Base-by-base conservation (phyloP, 2,888 invertebrate species). In the Hedychridium roseum region DNA sequence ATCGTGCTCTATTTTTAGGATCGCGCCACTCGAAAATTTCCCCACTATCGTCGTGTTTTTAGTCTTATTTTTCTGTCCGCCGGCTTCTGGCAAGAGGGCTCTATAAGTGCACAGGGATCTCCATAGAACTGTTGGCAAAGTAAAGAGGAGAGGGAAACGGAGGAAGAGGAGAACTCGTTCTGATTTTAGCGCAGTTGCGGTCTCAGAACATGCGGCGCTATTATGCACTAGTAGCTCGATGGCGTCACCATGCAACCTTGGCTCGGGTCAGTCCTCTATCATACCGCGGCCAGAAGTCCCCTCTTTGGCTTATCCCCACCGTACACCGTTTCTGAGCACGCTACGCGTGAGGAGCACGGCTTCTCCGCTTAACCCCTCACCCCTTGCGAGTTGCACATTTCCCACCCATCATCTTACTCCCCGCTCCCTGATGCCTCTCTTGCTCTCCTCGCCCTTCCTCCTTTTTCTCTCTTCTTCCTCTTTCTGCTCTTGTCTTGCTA, bases 231-330 rank as follows among this genome's bases (percentile, higher is more conserved):
- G 74, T 74, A 74, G 74, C 71, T 70, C 68, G 74, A 74, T 76
- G 76, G 74, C 76, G 76, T 76, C 76, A 76, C 73, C 70, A 66
- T 67, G 71, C 73, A 77, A 76, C 76, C 76, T 77, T 77, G 76
- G 75, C 73, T 77, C 75, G 75, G 77, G 77, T 77, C 77, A 77
- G 73, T 76, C 76, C 76, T 75, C 76, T 75, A 76, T 76, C 74
- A 74, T 74, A 76, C 72, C 71, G 71, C 72, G 72, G 68, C 62
- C 72, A 66, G 62, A 66, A 64, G 65, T 59, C 64, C 60, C 68
- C 53, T n/a, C n/a, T n/a, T n/a, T n/a, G n/a, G n/a, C n/a, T n/a
- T n/a, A n/a, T n/a, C n/a, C n/a, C n/a, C n/a, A n/a, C n/a, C n/a
- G n/a, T n/a, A n/a, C n/a, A n/a, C n/a, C n/a, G n/a, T n/a, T n/a